Conservation (phyloP, 92 coral and sea anemone genomes). For the Parazoanthus darwini region DNA sequence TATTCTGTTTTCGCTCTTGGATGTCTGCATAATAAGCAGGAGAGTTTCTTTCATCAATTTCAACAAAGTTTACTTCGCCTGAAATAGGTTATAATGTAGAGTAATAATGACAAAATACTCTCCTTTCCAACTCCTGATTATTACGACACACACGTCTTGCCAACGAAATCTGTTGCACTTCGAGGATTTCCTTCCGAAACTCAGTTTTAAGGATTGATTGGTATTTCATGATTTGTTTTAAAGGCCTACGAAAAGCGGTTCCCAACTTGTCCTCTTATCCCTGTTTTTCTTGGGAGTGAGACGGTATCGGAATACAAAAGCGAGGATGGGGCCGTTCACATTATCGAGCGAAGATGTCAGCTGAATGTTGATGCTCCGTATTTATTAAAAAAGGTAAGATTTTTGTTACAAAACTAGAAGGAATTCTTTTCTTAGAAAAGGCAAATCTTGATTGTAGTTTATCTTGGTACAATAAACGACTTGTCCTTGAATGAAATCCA, state of each 20-base stretch:
- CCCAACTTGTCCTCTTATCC: conserved; percentile 95
- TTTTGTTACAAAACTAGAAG: background rate
- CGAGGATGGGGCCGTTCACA: conserved; percentile 94
- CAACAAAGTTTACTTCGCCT: background rate
- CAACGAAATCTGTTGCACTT: conserved; percentile 5
- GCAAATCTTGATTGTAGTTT: background rate
- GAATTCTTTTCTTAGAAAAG: conserved; percentile 7
- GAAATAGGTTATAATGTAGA: background rate
- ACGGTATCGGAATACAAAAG: conserved; percentile 89
- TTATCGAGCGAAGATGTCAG: conserved; percentile 85
- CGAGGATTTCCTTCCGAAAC: background rate
- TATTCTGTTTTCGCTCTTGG: background rate
- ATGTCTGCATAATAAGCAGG: background rate
- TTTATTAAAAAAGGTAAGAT: conserved; percentile 86
- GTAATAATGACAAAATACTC: background rate
- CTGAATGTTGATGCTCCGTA: conserved; percentile 97
- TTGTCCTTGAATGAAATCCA: background rate
- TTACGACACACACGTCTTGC: conserved; percentile 10
- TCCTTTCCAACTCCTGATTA: background rate
- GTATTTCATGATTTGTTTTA: conserved; percentile 1
- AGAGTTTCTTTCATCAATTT: background rate
- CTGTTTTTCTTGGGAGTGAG: conserved; percentile 96
- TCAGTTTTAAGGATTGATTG: background rate
- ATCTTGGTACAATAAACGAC: background rate
- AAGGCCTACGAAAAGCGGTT: conserved; percentile 99